Evolutionary conservation across 2,797 vertebrate species (phyloP).

Genomic region (Buphagus erythrorhynchus): DNA sequence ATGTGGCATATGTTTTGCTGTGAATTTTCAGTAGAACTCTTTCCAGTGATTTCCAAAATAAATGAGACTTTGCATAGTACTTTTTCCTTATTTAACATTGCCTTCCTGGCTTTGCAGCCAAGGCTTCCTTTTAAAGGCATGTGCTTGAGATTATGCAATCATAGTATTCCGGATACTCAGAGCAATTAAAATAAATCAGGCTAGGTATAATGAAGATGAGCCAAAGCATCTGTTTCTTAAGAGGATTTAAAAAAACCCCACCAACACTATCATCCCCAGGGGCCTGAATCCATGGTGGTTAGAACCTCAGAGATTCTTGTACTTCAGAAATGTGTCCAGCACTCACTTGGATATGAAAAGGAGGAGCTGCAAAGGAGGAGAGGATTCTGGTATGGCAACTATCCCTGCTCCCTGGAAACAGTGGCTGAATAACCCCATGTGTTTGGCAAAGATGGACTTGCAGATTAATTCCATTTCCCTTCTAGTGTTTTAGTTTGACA

Average conservation of each 20-base stretch:
- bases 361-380: neutral
- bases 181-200: constrained; percentile 73
- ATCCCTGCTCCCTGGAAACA: neutral
- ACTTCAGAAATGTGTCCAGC: neutral
- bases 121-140: constrained; percentile 70
- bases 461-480: neutral
- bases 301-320: constrained; percentile 12
- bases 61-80: constrained; percentile 51
- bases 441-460: neutral
- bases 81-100: constrained; percentile 50
- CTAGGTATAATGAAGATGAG: constrained; percentile 72
- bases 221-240: constrained; percentile 68
- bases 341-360: neutral
- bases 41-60: constrained; percentile 65
- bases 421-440: rapidly evolving
- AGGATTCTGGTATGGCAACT: neutral
- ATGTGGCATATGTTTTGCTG: constrained; percentile 48
- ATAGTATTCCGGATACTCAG: constrained; percentile 56
- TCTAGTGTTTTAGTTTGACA: neutral
- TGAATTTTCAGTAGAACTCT: constrained; percentile 34
- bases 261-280: neutral
- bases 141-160: constrained; percentile 61
- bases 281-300: neutral
- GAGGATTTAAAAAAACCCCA: constrained; percentile 26
- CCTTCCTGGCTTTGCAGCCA: constrained; percentile 48